Conservation (phyloP, 2,797 vertebrate species). For the Chelidonichthys spinosus region DNA sequence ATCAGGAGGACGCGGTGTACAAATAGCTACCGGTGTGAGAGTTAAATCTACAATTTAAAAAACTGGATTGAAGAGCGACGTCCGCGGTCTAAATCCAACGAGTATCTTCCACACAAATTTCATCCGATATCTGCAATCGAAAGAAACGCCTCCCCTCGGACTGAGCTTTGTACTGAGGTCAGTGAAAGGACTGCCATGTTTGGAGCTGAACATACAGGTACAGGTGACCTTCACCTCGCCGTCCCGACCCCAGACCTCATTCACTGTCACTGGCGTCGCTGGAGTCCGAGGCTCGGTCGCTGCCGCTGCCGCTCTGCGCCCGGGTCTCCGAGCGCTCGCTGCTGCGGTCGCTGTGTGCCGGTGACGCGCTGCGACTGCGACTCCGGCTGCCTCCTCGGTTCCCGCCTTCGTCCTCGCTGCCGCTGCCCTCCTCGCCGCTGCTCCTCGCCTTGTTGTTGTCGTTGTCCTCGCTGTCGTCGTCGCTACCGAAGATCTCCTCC, state of each 20-base stretch:
- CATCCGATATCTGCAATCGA: slow-evolving; percentile 23
- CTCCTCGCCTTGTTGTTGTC: slow-evolving; percentile 80
- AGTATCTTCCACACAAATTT: slow-evolving; percentile 15
- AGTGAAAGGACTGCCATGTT: slow-evolving; percentile 10
- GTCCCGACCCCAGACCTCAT: slow-evolving; percentile 67
- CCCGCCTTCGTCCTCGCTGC: slow-evolving; percentile 74
- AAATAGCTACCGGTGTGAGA: slow-evolving; percentile 30
- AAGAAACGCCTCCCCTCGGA: slow-evolving; percentile 19
- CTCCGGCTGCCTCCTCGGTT: slow-evolving; percentile 75
- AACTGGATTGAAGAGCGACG: slow-evolving; percentile 33
- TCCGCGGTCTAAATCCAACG: slow-evolving; percentile 19
- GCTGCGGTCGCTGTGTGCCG: slow-evolving; percentile 85
- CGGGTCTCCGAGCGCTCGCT: slow-evolving; percentile 88
- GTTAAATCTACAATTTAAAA: slow-evolving; percentile 62
- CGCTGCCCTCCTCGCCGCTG: slow-evolving; percentile 82
- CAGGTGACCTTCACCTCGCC: background rate
- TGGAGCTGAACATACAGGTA: slow-evolving; percentile 25
- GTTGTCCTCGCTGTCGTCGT: slow-evolving; percentile 88
- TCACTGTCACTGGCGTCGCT: slow-evolving; percentile 91
- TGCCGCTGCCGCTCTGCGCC: slow-evolving; percentile 84
- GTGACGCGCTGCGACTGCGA: slow-evolving; percentile 85
- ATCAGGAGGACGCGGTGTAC: slow-evolving; percentile 29
- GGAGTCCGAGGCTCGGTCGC: slow-evolving; percentile 88
- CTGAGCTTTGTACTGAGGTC: slow-evolving; percentile 17
- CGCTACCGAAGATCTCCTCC: slow-evolving; percentile 93